Percentiles rank a stretch among this genome's conserved stretches.
Conservation (phyloP, 2,888 invertebrate genomes). For the Drosophila peninsularis region DNA sequence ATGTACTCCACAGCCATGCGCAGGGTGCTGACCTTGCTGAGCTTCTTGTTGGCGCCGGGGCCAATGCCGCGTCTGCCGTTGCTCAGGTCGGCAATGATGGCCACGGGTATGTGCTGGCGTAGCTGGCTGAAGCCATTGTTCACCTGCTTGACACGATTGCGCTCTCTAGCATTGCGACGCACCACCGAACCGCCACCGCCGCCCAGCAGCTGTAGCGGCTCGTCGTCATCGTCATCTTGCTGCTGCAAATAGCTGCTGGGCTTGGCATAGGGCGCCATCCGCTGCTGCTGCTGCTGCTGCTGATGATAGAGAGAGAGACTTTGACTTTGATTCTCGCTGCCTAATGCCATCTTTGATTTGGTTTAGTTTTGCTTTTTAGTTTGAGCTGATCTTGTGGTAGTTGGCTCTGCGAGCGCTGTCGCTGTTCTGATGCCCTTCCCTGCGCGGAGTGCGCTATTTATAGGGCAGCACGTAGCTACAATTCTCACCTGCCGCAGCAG, state of each 20-base stretch:
- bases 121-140: constrained; percentile 96
- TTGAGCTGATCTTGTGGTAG: constrained; percentile 20
- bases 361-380: neutral
- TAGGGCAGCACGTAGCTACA: constrained; percentile 58
- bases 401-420: constrained; percentile 78
- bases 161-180: constrained; percentile 95
- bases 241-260: constrained; percentile 32
- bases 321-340: constrained; percentile 60
- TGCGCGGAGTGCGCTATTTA: constrained; percentile 76
- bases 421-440: constrained; percentile 84
- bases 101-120: constrained; percentile 94
- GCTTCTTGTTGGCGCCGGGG: constrained; percentile 89
- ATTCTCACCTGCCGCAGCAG: constrained; percentile 57
- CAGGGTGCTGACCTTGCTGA: constrained; percentile 95
- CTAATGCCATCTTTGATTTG: constrained; percentile 67
- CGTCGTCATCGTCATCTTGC: constrained; percentile 1
- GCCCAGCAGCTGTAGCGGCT: constrained; percentile 28
- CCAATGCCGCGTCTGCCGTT: constrained; percentile 89
- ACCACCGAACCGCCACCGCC: constrained; percentile 88
- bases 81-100: constrained; percentile 90
- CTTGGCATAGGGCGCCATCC: constrained; percentile 64
- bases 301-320: constrained; percentile 34
- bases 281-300: constrained; percentile 20
- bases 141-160: constrained; percentile 97
- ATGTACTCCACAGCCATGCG: constrained; percentile 96